These are phyloP conservation scores for Synanthedon myopaeformis DNA, from an alignment of 2,888 invertebrate genomes.

Conservation along the genomic window DNA sequence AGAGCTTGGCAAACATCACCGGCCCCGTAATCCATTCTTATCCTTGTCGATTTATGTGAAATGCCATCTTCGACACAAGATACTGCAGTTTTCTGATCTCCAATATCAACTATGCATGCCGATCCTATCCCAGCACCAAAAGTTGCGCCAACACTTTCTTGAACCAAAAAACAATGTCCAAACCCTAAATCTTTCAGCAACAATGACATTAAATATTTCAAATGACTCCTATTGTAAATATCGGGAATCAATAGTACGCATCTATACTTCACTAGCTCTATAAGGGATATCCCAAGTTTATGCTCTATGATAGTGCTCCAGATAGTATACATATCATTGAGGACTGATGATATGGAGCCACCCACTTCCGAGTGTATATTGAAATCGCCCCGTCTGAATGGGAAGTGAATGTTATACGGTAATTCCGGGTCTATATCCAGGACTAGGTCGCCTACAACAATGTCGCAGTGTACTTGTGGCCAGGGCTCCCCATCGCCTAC, in stretches of 20 bases:
- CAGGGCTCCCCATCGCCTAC: constrained; percentile 71
- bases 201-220: constrained; percentile 86
- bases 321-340: constrained; percentile 88
- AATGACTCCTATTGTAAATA: constrained; percentile 86
- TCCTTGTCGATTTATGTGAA: constrained; percentile 87
- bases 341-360: constrained; percentile 85
- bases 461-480: constrained; percentile 73
- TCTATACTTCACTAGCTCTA: constrained; percentile 81
- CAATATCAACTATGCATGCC: constrained; percentile 95
- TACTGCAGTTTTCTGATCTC: constrained; percentile 95
- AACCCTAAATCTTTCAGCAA: constrained; percentile 86
- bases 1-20: constrained; percentile 92
- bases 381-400: constrained; percentile 87
- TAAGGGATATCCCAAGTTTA: constrained; percentile 79
- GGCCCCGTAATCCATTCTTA: constrained; percentile 89
- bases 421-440: constrained; percentile 75
- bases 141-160: constrained; percentile 72
- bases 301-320: constrained; percentile 86
- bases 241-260: constrained; percentile 91
- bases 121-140: constrained; percentile 71
- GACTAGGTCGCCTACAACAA: constrained; percentile 83
- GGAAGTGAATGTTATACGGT: constrained; percentile 90
- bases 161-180: constrained; percentile 85
- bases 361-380: constrained; percentile 87
- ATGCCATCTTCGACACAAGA: constrained; percentile 97